Evolutionary conservation across 2,113 vertebrate genomes (phyloP).

Genomic region (Istiophorus platypterus): DNA sequence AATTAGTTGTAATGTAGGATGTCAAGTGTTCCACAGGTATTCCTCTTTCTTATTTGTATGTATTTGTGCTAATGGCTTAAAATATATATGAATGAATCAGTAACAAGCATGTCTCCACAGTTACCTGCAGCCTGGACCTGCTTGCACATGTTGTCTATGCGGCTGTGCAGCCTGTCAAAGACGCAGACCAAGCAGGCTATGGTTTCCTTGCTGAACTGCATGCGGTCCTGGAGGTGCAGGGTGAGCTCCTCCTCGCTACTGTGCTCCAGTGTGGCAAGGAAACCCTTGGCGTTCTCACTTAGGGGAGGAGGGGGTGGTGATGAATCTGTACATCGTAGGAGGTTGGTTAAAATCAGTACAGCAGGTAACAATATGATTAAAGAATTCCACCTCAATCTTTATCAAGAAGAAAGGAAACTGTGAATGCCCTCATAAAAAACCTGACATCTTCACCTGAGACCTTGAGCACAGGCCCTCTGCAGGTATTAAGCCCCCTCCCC

Average conservation of each 20-base stretch:
- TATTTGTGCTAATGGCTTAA: not conserved
- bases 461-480: too few relatives aligned
- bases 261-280: conserved; percentile 88
- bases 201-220: conserved; percentile 92
- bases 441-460: not conserved
- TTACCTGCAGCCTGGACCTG: conserved; percentile 87
- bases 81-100: not conserved
- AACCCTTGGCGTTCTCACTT: conserved; percentile 88
- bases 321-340: conserved; percentile 55
- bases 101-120: not conserved
- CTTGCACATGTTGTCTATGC: conserved; percentile 87
- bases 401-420: too few relatives aligned
- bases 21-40: not conserved
- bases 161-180: conserved; percentile 88
- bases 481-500: too few relatives aligned
- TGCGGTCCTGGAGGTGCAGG: conserved; percentile 89
- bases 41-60: not conserved
- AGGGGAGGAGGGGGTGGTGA: conserved; percentile 75
- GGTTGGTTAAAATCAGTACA: too few relatives aligned
- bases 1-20: not conserved
- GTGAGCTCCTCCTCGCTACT: conserved; percentile 91
- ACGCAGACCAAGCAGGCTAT: conserved; percentile 89
- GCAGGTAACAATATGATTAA: too few relatives aligned
- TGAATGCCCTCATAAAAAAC: too few relatives aligned
- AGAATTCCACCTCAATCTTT: too few relatives aligned